Evolutionary conservation across 2,113 vertebrate species (phyloP), one percentile per base, ranked within the genome.

Genomic region (Sciurus niger): DNA sequence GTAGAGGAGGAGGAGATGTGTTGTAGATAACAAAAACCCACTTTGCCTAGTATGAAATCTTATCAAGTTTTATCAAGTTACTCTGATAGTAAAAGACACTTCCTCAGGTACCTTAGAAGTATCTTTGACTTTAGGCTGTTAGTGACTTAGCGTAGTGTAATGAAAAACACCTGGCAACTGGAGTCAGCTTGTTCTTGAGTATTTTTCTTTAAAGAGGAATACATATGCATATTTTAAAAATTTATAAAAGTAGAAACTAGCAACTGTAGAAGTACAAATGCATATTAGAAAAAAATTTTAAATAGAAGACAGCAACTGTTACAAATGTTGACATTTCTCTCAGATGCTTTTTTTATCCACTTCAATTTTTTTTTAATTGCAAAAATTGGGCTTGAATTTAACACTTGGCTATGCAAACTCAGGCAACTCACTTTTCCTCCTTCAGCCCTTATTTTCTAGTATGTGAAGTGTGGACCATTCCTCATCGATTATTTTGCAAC

Each of bases 201-300:
- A 28, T 40, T 90, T 90, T 90, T 65, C 34, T 77, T 94, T 40
- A 83, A 83, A 83, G 60, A 90, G 58, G 37, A 37, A 37, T 37
- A 37, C 37, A 37, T 37, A 37, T 37, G 37, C 37, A 37, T 37
- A 37, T 37, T 37, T 37, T 37, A 2, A 37, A 37, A 37, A 37
- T 37, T 37, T 37, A 37, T 37, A 37, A 37, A 37, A 37, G 37
- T 37, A 37, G 37, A 37, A 37, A 37, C 2, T 37, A 37, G 37
- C 37, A 37, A 37, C 37, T 30, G n/a, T 18, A 85, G 25, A 65
- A 18, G 32, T 68, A 16, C 14, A 68, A 25, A 68, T 58, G 67
- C 32, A 37, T 37, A 37, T 34, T 13, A 55, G 18, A 43, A 84
- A 92, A 93, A 46, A 3, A 82, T 3, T 3, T 2, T 72, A 51